Base-by-base conservation (phyloP, 2,113 vertebrate species). In the Saimiri boliviensis region DNA sequence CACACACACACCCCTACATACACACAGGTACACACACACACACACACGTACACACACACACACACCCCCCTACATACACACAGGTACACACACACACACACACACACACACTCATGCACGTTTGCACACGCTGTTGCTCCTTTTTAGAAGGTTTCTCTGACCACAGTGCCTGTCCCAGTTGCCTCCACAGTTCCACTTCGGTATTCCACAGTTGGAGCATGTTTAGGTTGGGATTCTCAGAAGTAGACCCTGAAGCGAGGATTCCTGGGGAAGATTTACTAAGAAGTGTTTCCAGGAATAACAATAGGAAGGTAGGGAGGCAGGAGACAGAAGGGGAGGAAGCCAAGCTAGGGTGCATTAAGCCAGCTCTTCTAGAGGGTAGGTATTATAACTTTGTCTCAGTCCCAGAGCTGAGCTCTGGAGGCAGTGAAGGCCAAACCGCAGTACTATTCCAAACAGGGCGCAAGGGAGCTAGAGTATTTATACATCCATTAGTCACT, bases 271-370 rank as follows among this genome's bases (percentile, higher is more conserved):
- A 97, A 93, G 32, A 89, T 90, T 76, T 82, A 23, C 30, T 66
- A 71, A 12, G 49, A 82, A 88, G 40, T 47, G 60, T 96, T 91
- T 95, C 56, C 21, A 93, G 49, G 49, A 79, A 85, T 91, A 93
- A 76, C 16, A 95, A 13, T 86, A 85, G 35, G 56, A 85, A 40
- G 91, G 8, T 17, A 9, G 71, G 30, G 30, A 82, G 74, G 12
- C 7, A 47, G 23, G 52, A 60, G 47, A 60, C 32, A 86, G 81
- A 95, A 52, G 13, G 19, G 27, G 42, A 85, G 11, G 73, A 91
- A 94, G 58, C 45, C 12, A 2, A 77, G 14, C 3, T 9, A n/a
- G 6, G 5, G 8, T 95, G 30, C 20, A 49, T 77, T 92, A 86
- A 93, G 37, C 25, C 42, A 93, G 56, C n/a, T 68, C 1, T 47